Base-by-base conservation (phyloP, 2,888 invertebrate genomes). In the Xanthorhoe designata region DNA sequence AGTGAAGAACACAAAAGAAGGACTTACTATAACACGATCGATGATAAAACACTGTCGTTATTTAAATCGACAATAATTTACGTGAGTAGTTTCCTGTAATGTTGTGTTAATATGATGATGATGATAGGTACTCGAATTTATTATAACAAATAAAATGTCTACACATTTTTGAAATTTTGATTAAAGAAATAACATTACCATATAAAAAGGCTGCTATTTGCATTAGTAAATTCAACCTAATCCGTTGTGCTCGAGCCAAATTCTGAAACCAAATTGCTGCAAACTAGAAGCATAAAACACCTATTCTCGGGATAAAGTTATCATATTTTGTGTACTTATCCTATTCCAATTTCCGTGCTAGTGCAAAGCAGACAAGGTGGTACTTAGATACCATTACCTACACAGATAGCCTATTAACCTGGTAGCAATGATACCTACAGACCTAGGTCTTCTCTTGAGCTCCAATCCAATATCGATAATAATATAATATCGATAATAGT, bases 281-380 rank as follows among this genome's bases (percentile, higher is more conserved):
- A 54, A 68, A 64, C 57, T 58, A 61, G 61, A 61, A 54, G 57
- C 54, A 24, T 54, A 52, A 64, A 56, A 56, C 56, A 58, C 57
- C 47, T 58, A 58, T 53, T 53, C 53, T 50, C 54, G 54, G 53
- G 59, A 51, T 54, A 66, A 51, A 66, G 62, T 55, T 66, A 38
- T 51, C 62, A 62, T 66, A 62, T 59, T 62, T 58, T 64, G 63
- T 56, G 32, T 51, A 50, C 61, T 66, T 64, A 60, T 50, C 51
- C 52, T 17, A 53, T 24, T 66, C 47, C 49, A 38, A 57, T 58
- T 61, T 57, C 24, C 56, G 60, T 13, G 18, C 15, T 29, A 17
- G 18, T 32, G 17, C 35, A 19, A 51, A 57, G 32, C 42, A 45
- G n/a, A 38, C n/a, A 24, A 51, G 51, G 61, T 45, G 51, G 45